Evolutionary conservation across 1,140 invertebrate genomes (phyloP), one percentile per base, ranked within the genome.

Genomic region (Holotrichia oblita): DNA sequence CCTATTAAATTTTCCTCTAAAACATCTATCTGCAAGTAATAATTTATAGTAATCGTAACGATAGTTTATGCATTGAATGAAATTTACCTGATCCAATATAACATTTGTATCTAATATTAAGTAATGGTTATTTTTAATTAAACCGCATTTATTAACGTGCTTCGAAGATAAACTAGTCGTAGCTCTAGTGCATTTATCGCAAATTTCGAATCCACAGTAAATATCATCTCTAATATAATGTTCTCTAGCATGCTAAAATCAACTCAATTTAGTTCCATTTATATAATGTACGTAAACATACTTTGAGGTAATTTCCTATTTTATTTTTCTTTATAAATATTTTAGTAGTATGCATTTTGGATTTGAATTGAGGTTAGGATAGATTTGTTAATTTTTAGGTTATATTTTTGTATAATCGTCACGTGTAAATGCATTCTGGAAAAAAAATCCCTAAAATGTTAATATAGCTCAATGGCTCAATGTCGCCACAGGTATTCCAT

Each of bases 161-260:
- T 89, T 83, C 40, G 87, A 83, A 8, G 93, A 91, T 72, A 97
- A 87, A 81, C 90, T 88, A 73, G 89, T 87, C 74, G 88, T 88
- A 83, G 90, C 91, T 40, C 89, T 89, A 27, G 88, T 87, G 85
- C 97, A 98, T 73, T 87, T 86, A 24, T 88, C 87, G 87, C 98
- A 99, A 0, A 90, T 85, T 81, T 91, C 87, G 0, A 94, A 94
- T 0, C 97, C 97, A 90, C 98, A 99, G 80, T 93, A 92, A 81
- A 99, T 94, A 89, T 99, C 98, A 91, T 98, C 95, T 79, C 98
- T 89, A 0, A 99, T 90, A 86, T 99, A 99, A 88, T 98, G 97
- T 87, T 99, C 98, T 80, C 97, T 90, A 0, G 98, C 95, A 85
- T 97, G 93, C 92, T 95, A 89, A 88, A 83, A 85, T 80, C 82